Percentiles rank a stretch among this genome's conserved stretches.
Evolutionary conservation across 2,888 invertebrate species (phyloP).

Genomic region (Leptinotarsa juncta): DNA sequence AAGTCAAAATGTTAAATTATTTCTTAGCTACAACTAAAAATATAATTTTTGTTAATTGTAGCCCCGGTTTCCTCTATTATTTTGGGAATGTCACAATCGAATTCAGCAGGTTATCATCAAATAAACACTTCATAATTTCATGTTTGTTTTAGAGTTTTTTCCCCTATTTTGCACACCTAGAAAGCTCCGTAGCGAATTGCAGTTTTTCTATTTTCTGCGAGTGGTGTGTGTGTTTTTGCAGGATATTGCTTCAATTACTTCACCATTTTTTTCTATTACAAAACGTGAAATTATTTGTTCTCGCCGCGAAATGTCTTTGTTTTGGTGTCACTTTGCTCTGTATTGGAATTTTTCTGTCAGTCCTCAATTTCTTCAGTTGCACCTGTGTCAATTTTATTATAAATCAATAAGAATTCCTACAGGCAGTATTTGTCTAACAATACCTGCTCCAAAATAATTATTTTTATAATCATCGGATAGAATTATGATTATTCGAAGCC

Average conservation of each 20-base stretch:
- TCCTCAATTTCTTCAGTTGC: conserved; percentile 2
- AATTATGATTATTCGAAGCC: background rate
- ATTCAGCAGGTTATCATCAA: background rate
- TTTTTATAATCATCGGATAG: background rate
- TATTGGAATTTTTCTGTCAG: conserved; percentile 33
- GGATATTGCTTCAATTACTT: background rate
- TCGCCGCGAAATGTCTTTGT: background rate
- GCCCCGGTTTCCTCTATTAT: background rate
- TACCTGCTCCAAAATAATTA: background rate
- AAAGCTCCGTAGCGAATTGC: background rate
- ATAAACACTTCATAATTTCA: background rate
- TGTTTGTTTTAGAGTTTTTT: background rate
- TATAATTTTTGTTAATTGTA: too few species aligned
- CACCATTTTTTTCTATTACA: background rate
- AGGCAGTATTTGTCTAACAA: background rate
- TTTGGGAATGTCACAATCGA: background rate
- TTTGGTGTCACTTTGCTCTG: background rate
- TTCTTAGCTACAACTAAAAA: too few species aligned
- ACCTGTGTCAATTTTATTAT: background rate
- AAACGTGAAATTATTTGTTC: background rate
- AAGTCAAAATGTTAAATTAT: too few species aligned
- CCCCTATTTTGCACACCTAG: background rate
- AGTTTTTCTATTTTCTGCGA: background rate
- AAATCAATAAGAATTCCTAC: background rate
- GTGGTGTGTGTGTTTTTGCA: background rate